Evolutionary conservation across 2,888 invertebrate genomes (phyloP).

Genomic region (Orthosia incerta): DNA sequence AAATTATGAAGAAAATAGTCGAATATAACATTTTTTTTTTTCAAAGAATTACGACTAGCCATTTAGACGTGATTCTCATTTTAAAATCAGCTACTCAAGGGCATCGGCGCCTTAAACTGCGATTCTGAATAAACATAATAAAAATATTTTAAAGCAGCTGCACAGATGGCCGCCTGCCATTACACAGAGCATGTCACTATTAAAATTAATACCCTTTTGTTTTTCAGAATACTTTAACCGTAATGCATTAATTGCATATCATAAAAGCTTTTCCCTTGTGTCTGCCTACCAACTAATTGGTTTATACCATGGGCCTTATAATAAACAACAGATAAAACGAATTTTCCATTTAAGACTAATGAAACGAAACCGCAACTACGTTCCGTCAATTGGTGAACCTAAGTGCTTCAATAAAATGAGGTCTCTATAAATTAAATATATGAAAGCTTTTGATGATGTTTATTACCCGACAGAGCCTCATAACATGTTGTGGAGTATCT

Average conservation of each 20-base stretch:
- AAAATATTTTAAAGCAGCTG: conserved; percentile 66
- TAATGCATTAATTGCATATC: conserved; percentile 79
- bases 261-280: conserved; percentile 79
- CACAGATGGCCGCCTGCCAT: conserved; percentile 80
- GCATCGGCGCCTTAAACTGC: too few species aligned
- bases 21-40: too few species aligned
- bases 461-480: conserved; percentile 55
- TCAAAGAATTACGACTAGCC: too few species aligned
- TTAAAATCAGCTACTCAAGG: too few species aligned
- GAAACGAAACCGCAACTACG: conserved; percentile 52
- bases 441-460: conserved; percentile 44
- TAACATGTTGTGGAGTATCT: conserved; percentile 17
- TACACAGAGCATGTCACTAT: conserved; percentile 78
- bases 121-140: conserved; percentile 60
- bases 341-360: conserved; percentile 71
- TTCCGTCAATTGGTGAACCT: conserved; percentile 32
- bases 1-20: too few species aligned
- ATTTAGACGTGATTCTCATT: too few species aligned
- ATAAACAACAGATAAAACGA: conserved; percentile 72
- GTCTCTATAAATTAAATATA: conserved; percentile 46
- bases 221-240: conserved; percentile 80
- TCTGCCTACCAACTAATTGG: conserved; percentile 76
- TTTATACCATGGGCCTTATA: conserved; percentile 73
- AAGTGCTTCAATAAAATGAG: conserved; percentile 55
- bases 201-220: conserved; percentile 84